A percentile compares a stretch with the other conserved stretches of the same genome.
Conservation (phyloP, 2,888 invertebrate species). For the Mesopsocus fuscifrons region DNA sequence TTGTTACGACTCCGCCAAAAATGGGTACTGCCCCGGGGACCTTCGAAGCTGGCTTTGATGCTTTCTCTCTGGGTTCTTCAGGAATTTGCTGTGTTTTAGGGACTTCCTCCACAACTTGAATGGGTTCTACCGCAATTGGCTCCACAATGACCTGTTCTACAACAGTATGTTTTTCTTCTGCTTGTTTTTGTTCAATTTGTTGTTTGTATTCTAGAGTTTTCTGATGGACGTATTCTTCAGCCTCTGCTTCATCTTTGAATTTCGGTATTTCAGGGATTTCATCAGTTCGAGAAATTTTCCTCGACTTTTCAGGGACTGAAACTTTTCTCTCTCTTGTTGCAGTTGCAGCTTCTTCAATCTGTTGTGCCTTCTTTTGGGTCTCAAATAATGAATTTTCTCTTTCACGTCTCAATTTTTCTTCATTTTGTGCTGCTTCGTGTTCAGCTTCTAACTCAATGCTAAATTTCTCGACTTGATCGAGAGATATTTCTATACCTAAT, state of each 20-base stretch:
- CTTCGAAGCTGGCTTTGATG: constrained; percentile 14
- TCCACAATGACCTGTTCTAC: constrained; percentile 18
- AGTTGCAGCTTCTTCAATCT: background rate
- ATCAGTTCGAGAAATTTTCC: constrained; percentile 6
- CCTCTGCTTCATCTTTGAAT: constrained; percentile 11
- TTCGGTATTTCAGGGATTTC: constrained; percentile 10
- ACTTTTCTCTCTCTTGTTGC: background rate
- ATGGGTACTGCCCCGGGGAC: constrained; percentile 15
- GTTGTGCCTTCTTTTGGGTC: background rate
- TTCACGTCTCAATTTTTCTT: background rate
- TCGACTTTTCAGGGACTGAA: constrained; percentile 11
- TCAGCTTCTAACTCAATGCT: background rate
- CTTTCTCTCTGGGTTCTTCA: constrained; percentile 16
- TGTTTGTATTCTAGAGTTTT: background rate
- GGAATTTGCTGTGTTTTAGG: constrained; percentile 16
- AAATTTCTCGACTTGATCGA: constrained; percentile 5
- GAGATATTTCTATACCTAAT: constrained; percentile 1
- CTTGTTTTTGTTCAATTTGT: constrained; percentile 18
- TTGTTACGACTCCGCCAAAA: constrained; percentile 14
- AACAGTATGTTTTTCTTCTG: constrained; percentile 25
- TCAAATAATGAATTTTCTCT: background rate
- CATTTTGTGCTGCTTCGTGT: background rate
- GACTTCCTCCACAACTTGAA: constrained; percentile 15
- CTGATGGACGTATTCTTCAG: background rate
- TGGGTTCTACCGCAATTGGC: background rate